Evolutionary conservation across 1,140 invertebrate species (phyloP), one percentile per base, ranked within the genome.

Genomic region (Cotesia vestalis): DNA sequence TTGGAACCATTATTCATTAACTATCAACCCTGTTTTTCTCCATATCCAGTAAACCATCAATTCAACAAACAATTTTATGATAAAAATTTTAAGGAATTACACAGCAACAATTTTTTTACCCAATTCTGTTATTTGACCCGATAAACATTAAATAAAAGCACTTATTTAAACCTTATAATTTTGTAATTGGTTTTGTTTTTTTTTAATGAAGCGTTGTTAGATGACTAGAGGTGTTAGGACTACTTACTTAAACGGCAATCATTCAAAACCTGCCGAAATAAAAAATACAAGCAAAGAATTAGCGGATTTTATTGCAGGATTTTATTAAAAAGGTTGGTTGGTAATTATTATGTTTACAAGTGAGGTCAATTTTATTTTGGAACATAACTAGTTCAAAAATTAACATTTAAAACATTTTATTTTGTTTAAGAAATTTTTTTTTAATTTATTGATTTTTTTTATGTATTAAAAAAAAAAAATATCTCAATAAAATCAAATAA

Each of bases 181-280:
- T 27, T 74, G 72, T 12, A 67, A 51, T 67, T 69, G 57, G 27
- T 59, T 74, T 70, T 61, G 6, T 71, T 73, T 69, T 64, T 77
- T 81, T 77, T 81, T 79, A 79, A 80, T 77, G 78, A 82, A 82
- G 81, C 81, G 80, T 82, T 81, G 79, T 83, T 82, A 81, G 77
- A 80, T 83, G 81, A 83, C 81, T 83, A 83, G 81, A 83, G 79
- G 79, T 79, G 80, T 83, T 82, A 80, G 77, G 66, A 78, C 76
- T 83, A 81, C 75, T 80, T 75, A 79, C 76, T 78, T 78, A 74
- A 46, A 78, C 75, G 76, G 59, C 78, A 78, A 79, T 69, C 69
- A 46, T 46, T 81, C 78, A 78, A 81, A 78, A 83, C 76, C 77
- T 81, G 78, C 72, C 74, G 55, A 66, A 78, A 80, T 77, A 77